Conservation (phyloP, 2,888 invertebrate genomes). For the Tipula confusa region DNA sequence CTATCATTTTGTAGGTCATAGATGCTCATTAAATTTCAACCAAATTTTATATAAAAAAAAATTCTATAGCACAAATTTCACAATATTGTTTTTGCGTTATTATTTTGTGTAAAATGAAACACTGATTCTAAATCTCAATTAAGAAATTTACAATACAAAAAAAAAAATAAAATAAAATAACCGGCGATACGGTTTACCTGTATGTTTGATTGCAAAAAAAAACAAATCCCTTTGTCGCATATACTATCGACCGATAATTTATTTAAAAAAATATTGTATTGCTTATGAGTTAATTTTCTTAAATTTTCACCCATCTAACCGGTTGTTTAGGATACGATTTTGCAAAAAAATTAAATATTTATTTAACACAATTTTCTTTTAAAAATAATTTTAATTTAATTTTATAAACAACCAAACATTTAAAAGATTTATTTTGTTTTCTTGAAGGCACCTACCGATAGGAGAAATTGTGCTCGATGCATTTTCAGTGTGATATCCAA, state of each 20-base stretch:
- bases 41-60: too few species aligned
- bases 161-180: too few species aligned
- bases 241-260: background rate
- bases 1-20: background rate
- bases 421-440: background rate
- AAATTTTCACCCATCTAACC: background rate
- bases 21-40: background rate
- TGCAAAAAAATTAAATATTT: background rate
- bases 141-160: background rate
- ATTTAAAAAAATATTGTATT: background rate
- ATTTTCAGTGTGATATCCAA: constrained; percentile 37
- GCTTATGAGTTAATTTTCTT: background rate
- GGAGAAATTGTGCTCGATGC: background rate
- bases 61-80: background rate
- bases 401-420: background rate
- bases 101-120: background rate
- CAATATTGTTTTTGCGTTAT: background rate
- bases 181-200: constrained; percentile 6
- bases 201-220: background rate
- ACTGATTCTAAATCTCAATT: background rate
- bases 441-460: background rate
- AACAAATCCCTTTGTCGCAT: background rate
- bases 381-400: background rate
- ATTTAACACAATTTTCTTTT: background rate
- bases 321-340: background rate